Base-by-base conservation (phyloP, 2,888 invertebrate genomes). In the Chloroclysta siterata region DNA sequence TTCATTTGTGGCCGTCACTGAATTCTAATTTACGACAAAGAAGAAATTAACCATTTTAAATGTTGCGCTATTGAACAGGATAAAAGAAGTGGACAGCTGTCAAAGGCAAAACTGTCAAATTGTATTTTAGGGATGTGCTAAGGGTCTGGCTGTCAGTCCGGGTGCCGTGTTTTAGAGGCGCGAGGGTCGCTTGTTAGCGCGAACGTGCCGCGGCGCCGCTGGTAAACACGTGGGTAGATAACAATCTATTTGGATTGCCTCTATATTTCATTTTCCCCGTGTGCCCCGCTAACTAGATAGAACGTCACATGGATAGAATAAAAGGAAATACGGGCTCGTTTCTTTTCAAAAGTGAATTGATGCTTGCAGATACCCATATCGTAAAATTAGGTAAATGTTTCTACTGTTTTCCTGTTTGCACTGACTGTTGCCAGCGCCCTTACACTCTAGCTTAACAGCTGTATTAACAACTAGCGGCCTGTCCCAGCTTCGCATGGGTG, bases 201-300 rank as follows among this genome's bases (percentile, higher is more conserved):
- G 91, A 85, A 90, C 92, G 91, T 91, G 91, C 89, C 88, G 81
- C 87, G 83, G 80, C 85, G 84, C 82, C 86, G 83, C 87, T 87
- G 87, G 92, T 87, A 90, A 91, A 92, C 91, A 91, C 90, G 90
- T 89, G 93, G 90, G 90, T 89, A 89, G 93, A 93, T 93, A 93
- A 93, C 93, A 90, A 93, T 93, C 93, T 91, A 89, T 90, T 92
- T 89, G 92, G 88, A 93, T 93, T 93, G 93, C 90, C 90, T 89
- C 91, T 93, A 92, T 93, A 93, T 93, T 89, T 93, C 91, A 93
- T 93, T 93, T 93, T 92, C 91, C 88, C 89, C 84, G 85, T 83
- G 79, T 80, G 77, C 80, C 83, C 83, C 85, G 86, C 88, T 93
- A 93, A 93, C 93, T 93, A 90, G 92, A 90, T 88, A 87, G 83